These are phyloP conservation scores for Artibeus lituratus DNA, from an alignment of 2,797 vertebrate species.

Conservation along the genomic window DNA sequence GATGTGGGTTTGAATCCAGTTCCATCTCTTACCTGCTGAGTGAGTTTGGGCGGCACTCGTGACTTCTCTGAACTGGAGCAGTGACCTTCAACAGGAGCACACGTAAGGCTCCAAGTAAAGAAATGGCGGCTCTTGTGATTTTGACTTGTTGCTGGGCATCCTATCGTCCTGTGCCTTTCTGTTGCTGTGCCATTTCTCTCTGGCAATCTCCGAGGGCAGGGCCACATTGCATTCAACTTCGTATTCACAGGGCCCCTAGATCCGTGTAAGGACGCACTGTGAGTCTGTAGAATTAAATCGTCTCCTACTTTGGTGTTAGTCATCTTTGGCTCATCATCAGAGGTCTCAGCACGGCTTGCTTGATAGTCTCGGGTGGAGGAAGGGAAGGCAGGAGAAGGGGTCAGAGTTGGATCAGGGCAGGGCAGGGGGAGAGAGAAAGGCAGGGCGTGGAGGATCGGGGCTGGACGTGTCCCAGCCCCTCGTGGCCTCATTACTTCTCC, in stretches of 20 bases:
- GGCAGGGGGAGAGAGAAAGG: neutral
- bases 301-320: neutral
- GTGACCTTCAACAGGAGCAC: neutral
- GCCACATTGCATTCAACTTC: neutral
- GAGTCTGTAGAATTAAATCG: neutral
- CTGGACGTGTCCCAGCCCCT: neutral
- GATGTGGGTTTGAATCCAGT: neutral
- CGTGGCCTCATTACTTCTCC: fast-evolving
- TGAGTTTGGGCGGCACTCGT: neutral
- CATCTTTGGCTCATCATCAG: neutral
- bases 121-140: neutral
- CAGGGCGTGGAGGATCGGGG: too few species aligned
- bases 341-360: neutral
- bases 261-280: neutral
- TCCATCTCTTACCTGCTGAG: neutral
- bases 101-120: neutral
- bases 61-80: neutral
- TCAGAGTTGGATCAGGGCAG: neutral
- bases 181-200: neutral
- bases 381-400: neutral
- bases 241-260: neutral
- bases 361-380: neutral
- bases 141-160: neutral
- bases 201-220: neutral
- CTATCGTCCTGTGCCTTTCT: neutral